These are phyloP conservation scores for Drosophila putrida DNA, from an alignment of 2,888 invertebrate species.

Conservation along the genomic window DNA sequence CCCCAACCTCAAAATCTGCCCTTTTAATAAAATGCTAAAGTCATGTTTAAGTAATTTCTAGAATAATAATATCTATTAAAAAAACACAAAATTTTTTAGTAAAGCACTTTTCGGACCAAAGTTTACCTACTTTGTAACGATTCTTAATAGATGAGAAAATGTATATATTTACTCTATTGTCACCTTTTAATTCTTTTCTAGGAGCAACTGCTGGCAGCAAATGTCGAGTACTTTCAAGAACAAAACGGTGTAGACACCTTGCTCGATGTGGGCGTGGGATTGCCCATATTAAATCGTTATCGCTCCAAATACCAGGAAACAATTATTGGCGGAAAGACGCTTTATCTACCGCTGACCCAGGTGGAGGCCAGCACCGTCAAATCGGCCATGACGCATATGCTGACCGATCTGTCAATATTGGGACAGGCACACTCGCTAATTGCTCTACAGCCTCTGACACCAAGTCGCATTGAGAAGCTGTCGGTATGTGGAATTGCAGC, in stretches of 20 bases:
- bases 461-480: constrained; percentile 92
- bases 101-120: no score
- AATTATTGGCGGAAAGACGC: constrained; percentile 88
- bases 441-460: constrained; percentile 94
- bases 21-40: no score
- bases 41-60: no score
- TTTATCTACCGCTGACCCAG: constrained; percentile 89
- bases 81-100: no score
- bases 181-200: constrained; percentile 82
- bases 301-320: constrained; percentile 86
- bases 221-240: constrained; percentile 91
- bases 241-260: constrained; percentile 93
- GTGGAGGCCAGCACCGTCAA: constrained; percentile 91
- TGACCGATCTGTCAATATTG: constrained; percentile 93
- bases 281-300: constrained; percentile 88
- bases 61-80: no score
- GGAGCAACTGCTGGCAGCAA: constrained; percentile 92
- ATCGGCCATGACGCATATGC: constrained; percentile 90
- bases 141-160: no score
- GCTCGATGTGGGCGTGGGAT: constrained; percentile 92
- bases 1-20: no score
- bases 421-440: constrained; percentile 94
- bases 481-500: constrained; percentile 94
- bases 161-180: neutral
- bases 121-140: no score